Evolutionary conservation across 2,113 vertebrate genomes (phyloP).

Genomic region (Abramis brama): DNA sequence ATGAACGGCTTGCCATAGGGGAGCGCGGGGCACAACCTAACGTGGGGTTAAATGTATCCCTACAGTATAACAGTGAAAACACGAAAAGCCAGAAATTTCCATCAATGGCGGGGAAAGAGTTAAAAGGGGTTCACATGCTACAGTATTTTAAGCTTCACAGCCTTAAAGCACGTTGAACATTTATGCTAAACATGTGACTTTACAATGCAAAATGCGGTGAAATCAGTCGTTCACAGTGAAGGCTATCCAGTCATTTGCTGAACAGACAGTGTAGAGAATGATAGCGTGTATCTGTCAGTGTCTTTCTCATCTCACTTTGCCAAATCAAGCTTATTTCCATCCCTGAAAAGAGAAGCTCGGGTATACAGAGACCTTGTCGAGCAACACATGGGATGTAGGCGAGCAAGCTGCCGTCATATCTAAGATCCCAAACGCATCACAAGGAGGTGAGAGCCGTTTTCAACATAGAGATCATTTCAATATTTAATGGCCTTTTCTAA

Average conservation of each 20-base stretch:
- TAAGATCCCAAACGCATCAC: constrained; percentile 55
- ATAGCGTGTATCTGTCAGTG: constrained; percentile 1
- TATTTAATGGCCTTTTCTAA: constrained; percentile 44
- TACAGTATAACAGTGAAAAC: too few relatives aligned
- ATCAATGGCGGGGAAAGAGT: too few relatives aligned
- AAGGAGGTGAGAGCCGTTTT: constrained; percentile 46
- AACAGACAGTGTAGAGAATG: constrained; percentile 10
- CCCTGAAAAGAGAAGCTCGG: constrained; percentile 37
- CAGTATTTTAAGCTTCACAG: neutral
- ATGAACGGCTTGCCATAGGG: too few relatives aligned
- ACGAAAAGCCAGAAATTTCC: too few relatives aligned
- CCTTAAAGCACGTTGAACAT: neutral
- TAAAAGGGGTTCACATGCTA: neutral
- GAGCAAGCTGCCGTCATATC: constrained; percentile 59
- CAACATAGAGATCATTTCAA: constrained; percentile 45
- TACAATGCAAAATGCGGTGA: neutral
- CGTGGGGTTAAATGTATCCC: too few relatives aligned
- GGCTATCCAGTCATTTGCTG: neutral
- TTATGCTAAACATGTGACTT: neutral
- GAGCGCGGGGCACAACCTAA: too few relatives aligned
- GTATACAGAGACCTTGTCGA: constrained; percentile 45
- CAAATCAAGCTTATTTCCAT: constrained; percentile 37
- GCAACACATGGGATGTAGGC: constrained; percentile 60
- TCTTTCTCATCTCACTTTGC: constrained; percentile 16
- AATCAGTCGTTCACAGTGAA: neutral